Base-by-base conservation (phyloP, 2,888 invertebrate species). In the Philonicus albiceps region DNA sequence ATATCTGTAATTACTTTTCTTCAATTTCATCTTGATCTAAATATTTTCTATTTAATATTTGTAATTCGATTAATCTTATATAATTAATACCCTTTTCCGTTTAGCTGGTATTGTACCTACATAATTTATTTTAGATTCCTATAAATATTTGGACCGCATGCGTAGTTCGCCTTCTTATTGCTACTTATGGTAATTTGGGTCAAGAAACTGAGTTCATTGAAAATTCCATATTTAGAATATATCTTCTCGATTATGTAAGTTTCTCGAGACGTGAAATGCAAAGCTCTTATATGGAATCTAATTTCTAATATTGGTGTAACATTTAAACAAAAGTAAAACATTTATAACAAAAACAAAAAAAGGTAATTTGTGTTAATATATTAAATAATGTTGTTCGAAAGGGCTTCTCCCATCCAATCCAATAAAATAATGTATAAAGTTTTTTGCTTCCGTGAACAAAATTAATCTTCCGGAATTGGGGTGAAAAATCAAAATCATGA, bases 401-500 rank as follows among this genome's bases (percentile, higher is more conserved):
- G 22, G 64, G 27, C 19, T 64, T 27, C 11, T 22, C 49, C 11
- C 8, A 64, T 64, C 3, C 27, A 49, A 64, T 64, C 3, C 27
- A 49, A 49, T 49, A 49, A 49, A 49, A 19, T 64, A 22, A 43
- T 13, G 7, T 64, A 19, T 64, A 22, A 49, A 11, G n/a, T 64
- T 64, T 27, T 27, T 64, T 64, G 2, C 11, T 64, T 64, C 64
- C 64, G 64, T 13, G 64, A 64, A 64, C 22, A 11, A 5, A 22
- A 64, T 22, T 22, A 55, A 22, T 55, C 55, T 64, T 22, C 64
- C 64, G 64, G 64, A 64, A 64, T 64, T 22, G 64, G 53, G 30
- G 30, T 80, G 80, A 80, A 80, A 37, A 80, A 31, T 30, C 53
- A 49, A 80, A 53, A 80, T 49, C 80, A 49, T 49, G 80, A 13